phyloP scores from a whole-genome alignment of 2,888 invertebrate species.

The Tholera decimalis region DNA sequence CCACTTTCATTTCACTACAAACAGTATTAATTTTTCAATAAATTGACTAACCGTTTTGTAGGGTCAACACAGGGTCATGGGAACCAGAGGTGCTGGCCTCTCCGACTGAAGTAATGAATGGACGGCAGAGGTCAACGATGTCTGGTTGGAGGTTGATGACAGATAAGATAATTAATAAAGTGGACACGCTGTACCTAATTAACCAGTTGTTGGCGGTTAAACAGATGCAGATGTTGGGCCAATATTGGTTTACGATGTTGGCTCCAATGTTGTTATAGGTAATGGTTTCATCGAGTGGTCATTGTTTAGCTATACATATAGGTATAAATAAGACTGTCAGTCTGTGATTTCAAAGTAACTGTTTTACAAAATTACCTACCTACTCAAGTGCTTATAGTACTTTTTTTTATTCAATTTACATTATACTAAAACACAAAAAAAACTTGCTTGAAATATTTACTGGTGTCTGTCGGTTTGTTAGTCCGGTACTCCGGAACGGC shows the following conservation, averaged over 20 bases:
- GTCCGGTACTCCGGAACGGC: no score
- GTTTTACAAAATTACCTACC: no score
- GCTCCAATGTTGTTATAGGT: background rate
- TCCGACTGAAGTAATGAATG: constrained; percentile 41
- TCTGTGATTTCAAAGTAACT: no score
- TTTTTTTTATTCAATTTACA: no score
- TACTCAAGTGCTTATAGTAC: no score
- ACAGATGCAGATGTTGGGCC: constrained; percentile 46
- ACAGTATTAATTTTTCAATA: constrained; percentile 61
- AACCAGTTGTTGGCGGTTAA: constrained; percentile 47
- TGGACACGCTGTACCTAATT: constrained; percentile 56
- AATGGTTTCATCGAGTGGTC: no score
- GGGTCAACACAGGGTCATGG: constrained; percentile 62
- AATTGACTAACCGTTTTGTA: constrained; percentile 60
- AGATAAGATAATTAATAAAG: constrained; percentile 66
- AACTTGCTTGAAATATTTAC: no score
- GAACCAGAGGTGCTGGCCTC: constrained; percentile 51
- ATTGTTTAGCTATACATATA: no score
- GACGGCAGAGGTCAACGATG: constrained; percentile 42
- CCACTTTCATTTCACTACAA: constrained; percentile 58
- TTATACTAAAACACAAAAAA: no score
- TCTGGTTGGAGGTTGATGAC: constrained; percentile 55
- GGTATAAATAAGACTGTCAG: no score
- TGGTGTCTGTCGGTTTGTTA: no score
- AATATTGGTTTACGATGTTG: constrained; percentile 44